Percentiles rank a stretch among this genome's conserved stretches.
Evolutionary conservation across 2,888 invertebrate genomes (phyloP).

Genomic region (Alcis repandata): DNA sequence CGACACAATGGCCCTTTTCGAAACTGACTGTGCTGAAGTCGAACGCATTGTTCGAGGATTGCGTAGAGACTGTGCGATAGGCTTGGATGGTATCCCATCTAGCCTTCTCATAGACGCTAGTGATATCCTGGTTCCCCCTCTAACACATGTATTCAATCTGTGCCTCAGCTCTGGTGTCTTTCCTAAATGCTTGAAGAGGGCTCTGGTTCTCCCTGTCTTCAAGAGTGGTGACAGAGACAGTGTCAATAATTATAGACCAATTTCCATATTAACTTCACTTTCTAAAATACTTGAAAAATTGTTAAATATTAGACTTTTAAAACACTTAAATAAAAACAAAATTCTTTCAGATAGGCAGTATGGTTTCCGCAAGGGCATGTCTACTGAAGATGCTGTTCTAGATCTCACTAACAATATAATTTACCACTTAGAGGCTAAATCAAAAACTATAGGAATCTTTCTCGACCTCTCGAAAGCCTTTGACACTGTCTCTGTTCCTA

Average conservation of each 20-base stretch:
- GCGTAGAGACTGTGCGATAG: background rate
- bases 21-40: background rate
- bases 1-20: background rate
- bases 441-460: slow-evolving; percentile 14
- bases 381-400: slow-evolving; percentile 20
- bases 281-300: background rate
- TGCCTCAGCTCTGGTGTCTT: background rate
- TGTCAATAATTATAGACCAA: background rate
- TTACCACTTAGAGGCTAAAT: background rate
- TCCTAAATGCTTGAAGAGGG: background rate
- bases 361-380: slow-evolving; percentile 13
- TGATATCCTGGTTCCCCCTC: background rate
- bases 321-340: slow-evolving; percentile 1
- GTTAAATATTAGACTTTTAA: background rate
- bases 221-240: background rate
- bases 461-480: slow-evolving; percentile 25
- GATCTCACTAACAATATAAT: slow-evolving; percentile 14
- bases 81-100: background rate
- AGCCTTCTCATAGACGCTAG: background rate
- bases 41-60: background rate
- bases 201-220: background rate
- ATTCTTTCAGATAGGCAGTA: slow-evolving; percentile 20
- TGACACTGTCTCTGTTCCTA: slow-evolving; percentile 15
- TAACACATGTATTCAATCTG: background rate
- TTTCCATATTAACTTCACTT: background rate